A percentile compares a stretch with the other conserved stretches of the same genome.
Evolutionary conservation across 1,140 invertebrate species (phyloP).

Genomic region (Diploscapter pachys): DNA sequence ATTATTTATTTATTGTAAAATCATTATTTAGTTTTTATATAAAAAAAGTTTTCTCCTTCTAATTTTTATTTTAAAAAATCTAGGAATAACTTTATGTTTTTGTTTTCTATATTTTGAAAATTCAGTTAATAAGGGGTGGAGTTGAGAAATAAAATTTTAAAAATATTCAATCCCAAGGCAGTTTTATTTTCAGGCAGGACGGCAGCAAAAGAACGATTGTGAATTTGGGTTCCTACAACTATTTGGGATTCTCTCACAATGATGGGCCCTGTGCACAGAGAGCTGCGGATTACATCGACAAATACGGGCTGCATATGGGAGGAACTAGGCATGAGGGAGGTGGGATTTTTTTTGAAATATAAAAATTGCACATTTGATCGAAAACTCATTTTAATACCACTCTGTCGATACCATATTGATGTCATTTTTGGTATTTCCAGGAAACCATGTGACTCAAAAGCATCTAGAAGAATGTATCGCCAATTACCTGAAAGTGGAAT

Average conservation of each 20-base stretch:
- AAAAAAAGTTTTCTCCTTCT: too few relatives aligned
- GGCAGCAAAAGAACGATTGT: conserved; percentile 61
- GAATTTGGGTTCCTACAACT: conserved; percentile 67
- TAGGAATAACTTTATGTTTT: too few relatives aligned
- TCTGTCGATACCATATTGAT: not conserved
- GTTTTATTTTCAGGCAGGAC: conserved; percentile 45
- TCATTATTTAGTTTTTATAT: too few relatives aligned
- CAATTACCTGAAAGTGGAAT: conserved; percentile 85
- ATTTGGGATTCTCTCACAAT: conserved; percentile 66
- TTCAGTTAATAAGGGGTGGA: too few relatives aligned
- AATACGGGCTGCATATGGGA: conserved; percentile 61
- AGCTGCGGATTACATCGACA: conserved; percentile 57
- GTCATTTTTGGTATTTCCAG: not conserved
- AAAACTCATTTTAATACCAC: too few relatives aligned
- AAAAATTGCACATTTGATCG: too few relatives aligned
- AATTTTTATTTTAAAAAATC: too few relatives aligned
- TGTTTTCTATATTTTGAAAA: too few relatives aligned
- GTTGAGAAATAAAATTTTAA: too few relatives aligned
- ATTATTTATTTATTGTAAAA: not conserved
- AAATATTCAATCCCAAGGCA: not conserved
- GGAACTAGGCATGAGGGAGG: conserved; percentile 60
- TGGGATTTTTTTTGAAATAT: conserved; percentile 41
- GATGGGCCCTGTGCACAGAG: conserved; percentile 62
- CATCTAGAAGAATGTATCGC: conserved; percentile 82
- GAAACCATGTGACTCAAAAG: conserved; percentile 68